Percentiles rank a stretch among this genome's conserved stretches.
These are phyloP conservation scores for Naso thynnoides DNA, from an alignment of 2,797 vertebrate species.

Conservation along the genomic window DNA sequence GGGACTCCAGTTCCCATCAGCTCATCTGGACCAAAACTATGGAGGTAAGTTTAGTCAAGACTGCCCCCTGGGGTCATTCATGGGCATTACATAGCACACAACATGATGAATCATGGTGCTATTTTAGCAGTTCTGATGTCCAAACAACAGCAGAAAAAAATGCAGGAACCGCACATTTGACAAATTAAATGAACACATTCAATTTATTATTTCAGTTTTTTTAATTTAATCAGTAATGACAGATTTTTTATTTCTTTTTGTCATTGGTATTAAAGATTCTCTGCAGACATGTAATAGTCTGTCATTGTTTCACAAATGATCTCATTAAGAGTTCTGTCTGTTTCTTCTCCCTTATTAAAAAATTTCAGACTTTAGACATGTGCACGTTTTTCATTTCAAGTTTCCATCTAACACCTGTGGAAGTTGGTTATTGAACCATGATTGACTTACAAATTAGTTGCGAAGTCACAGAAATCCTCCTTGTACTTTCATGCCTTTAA, in stretches of 20 bases:
- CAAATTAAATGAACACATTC: background rate
- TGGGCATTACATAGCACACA: conserved; percentile 19
- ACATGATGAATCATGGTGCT: no score
- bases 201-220: background rate
- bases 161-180: background rate
- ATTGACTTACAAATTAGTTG: background rate
- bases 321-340: background rate
- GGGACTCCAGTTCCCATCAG: conserved; percentile 92
- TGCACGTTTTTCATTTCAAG: background rate
- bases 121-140: background rate
- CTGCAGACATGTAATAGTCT: background rate
- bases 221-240: background rate
- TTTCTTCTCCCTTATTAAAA: background rate
- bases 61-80: conserved; percentile 58
- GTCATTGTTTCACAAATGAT: background rate
- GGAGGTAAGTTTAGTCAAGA: conserved; percentile 86
- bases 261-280: background rate
- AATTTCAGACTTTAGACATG: background rate
- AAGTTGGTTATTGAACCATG: background rate
- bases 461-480: background rate
- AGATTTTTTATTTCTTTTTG: background rate
- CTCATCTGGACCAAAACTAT: conserved; percentile 94
- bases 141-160: background rate
- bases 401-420: background rate
- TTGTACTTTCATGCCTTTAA: background rate